phyloP scores from a whole-genome alignment of 2,888 invertebrate genomes.

The Carcina quercana region DNA sequence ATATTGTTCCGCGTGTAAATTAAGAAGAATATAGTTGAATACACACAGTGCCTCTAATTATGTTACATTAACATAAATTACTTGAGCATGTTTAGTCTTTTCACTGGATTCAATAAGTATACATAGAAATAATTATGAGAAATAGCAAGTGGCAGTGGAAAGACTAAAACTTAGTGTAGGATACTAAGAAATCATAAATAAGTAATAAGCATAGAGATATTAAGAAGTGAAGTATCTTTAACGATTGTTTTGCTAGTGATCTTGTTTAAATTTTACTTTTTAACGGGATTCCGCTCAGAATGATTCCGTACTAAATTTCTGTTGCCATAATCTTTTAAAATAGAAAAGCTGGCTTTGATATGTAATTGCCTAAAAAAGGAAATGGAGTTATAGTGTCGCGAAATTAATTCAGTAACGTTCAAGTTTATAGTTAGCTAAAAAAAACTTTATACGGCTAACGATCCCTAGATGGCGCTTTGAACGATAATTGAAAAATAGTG shows the following conservation, averaged over 20 bases:
- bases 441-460: too few species aligned
- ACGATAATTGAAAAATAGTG: too few species aligned
- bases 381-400: too few species aligned
- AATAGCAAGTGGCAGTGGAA: slow-evolving; percentile 41
- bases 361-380: too few species aligned
- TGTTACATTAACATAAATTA: slow-evolving; percentile 76
- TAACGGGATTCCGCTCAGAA: too few species aligned
- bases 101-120: slow-evolving; percentile 37
- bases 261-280: slow-evolving; percentile 42
- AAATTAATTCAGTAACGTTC: too few species aligned
- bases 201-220: slow-evolving; percentile 49
- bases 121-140: slow-evolving; percentile 5
- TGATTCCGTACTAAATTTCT: too few species aligned
- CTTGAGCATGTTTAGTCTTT: slow-evolving; percentile 65
- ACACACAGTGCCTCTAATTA: slow-evolving; percentile 76
- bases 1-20: slow-evolving; percentile 51
- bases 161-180: slow-evolving; percentile 62
- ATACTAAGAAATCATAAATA: slow-evolving; percentile 54
- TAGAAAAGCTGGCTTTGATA: too few species aligned
- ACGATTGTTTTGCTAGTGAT: slow-evolving; percentile 34
- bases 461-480: too few species aligned
- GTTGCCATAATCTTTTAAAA: too few species aligned
- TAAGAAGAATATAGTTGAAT: slow-evolving; percentile 58
- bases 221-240: slow-evolving; percentile 46
- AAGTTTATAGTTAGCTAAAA: too few species aligned